A percentile compares a stretch with the other conserved stretches of the same genome.
phyloP scores from a whole-genome alignment of 2,113 vertebrate species.

The Hippocampus guttulatus region DNA sequence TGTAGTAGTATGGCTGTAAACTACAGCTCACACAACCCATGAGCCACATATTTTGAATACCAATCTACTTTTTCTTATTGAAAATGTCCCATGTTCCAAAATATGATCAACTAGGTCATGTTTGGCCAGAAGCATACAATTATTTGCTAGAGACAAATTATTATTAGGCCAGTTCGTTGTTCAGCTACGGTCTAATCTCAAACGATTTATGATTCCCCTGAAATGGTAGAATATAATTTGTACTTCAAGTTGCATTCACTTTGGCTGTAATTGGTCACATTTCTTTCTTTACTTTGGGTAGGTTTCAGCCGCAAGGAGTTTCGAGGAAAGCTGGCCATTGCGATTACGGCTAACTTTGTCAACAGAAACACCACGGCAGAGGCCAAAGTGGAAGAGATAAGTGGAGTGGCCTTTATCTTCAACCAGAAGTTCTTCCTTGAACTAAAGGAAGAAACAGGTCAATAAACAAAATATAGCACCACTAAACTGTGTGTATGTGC shows the following conservation, averaged over 20 bases:
- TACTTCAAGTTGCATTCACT: neutral
- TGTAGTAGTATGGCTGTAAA: too few species aligned
- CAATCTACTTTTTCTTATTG: neutral
- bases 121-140: neutral
- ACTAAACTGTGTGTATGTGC: neutral
- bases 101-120: neutral
- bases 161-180: neutral
- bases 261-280: neutral
- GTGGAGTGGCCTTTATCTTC: slow-evolving; percentile 97
- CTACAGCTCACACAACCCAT: neutral
- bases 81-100: too few species aligned
- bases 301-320: slow-evolving; percentile 95
- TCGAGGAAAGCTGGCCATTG: slow-evolving; percentile 93
- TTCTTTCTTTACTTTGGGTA: slow-evolving; percentile 40
- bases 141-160: neutral
- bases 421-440: slow-evolving; percentile 99
- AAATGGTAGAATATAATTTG: neutral
- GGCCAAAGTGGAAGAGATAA: slow-evolving; percentile 96
- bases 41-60: neutral
- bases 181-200: neutral
- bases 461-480: neutral
- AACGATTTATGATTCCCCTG: neutral
- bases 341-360: slow-evolving; percentile 97
- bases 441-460: slow-evolving; percentile 92
- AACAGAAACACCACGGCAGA: slow-evolving; percentile 96